A percentile compares a stretch with the other conserved stretches of the same genome.
Evolutionary conservation across 2,797 vertebrate species (phyloP).

Genomic region (Hemibagrus guttatus): DNA sequence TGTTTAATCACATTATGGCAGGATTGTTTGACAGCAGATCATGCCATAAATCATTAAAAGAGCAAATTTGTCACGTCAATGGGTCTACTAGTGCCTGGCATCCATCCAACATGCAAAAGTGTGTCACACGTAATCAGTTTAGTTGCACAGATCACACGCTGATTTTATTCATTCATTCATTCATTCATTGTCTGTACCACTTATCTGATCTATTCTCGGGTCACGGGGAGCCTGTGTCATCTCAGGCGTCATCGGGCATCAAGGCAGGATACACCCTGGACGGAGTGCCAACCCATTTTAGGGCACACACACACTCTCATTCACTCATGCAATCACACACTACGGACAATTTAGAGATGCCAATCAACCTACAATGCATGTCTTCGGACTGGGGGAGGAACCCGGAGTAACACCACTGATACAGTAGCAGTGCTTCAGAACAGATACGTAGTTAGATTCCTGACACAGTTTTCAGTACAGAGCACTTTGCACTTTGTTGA

Average conservation of each 20-base stretch:
- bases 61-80: not conserved
- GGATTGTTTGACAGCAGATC: conserved; percentile 11
- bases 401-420: not conserved
- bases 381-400: no score
- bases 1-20: not conserved
- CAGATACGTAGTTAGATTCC: not conserved
- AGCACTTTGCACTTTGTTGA: not conserved
- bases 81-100: not conserved
- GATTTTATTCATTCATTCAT: no score
- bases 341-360: no score
- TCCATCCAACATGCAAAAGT: not conserved
- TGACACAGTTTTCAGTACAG: not conserved
- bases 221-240: no score
- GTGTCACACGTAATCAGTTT: not conserved
- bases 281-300: no score
- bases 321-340: no score
- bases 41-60: not conserved
- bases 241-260: no score
- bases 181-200: no score
- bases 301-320: no score
- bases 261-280: no score
- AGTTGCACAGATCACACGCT: not conserved
- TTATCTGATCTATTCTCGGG: no score
- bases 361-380: no score
- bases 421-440: not conserved